Conservation (phyloP, 2,797 vertebrate genomes). For the Gallinago stenura region DNA sequence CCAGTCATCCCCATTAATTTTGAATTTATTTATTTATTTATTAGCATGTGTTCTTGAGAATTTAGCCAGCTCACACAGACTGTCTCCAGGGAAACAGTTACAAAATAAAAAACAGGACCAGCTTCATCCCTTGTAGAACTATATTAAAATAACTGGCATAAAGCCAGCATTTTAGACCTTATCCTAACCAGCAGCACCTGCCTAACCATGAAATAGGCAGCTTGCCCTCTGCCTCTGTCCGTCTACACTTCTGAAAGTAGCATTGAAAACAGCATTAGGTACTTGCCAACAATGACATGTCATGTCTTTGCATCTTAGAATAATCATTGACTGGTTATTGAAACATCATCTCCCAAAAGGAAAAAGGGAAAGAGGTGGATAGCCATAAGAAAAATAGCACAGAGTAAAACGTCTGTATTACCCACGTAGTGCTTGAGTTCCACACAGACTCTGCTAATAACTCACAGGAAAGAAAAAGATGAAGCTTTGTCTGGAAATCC, state of each 20-base stretch:
- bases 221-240: neutral
- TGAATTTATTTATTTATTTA: conserved; percentile 16
- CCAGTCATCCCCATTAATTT: conserved; percentile 33
- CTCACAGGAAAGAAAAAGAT: neutral
- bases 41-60: neutral
- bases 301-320: neutral
- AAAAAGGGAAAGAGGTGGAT: neutral
- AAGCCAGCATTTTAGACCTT: neutral
- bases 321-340: neutral
- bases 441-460: neutral
- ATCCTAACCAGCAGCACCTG: neutral
- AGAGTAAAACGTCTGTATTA: neutral
- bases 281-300: neutral
- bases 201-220: neutral
- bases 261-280: neutral
- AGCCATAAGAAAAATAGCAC: neutral
- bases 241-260: neutral
- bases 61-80: conserved; percentile 1
- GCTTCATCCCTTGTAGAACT: neutral
- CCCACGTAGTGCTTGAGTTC: neutral
- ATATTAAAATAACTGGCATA: neutral
- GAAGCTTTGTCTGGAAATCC: neutral
- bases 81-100: conserved; percentile 14
- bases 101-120: conserved; percentile 6
- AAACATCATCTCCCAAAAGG: neutral